Conservation (phyloP, 1,140 invertebrate genomes). For the Ips nitidus region DNA sequence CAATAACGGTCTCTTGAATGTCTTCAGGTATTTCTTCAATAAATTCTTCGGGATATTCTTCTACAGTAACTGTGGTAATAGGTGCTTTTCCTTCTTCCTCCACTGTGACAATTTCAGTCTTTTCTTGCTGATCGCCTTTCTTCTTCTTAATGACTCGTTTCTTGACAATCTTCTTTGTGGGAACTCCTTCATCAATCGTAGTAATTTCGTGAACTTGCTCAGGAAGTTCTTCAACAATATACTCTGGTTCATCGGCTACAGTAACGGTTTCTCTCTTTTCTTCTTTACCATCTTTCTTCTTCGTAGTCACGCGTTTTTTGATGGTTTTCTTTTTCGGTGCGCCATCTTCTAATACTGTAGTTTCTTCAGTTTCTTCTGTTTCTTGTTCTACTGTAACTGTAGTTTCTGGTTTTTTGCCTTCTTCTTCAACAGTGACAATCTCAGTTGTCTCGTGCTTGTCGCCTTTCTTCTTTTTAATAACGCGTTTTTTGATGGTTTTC, state of each 20-base stretch:
- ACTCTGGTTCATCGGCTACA: constrained; percentile 39
- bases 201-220: constrained; percentile 41
- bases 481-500: constrained; percentile 25
- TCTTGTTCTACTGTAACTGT: constrained; percentile 47
- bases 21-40: constrained; percentile 50
- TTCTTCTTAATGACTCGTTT: constrained; percentile 46
- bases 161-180: constrained; percentile 51
- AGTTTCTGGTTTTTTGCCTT: too few species aligned
- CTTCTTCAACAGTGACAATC: too few species aligned
- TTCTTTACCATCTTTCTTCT: constrained; percentile 46
- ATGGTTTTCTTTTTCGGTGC: constrained; percentile 44
- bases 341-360: constrained; percentile 42
- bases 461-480: constrained; percentile 42
- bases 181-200: constrained; percentile 43
- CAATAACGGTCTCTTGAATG: constrained; percentile 31
- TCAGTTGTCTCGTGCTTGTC: constrained; percentile 38
- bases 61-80: constrained; percentile 48
- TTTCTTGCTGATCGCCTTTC: constrained; percentile 36
- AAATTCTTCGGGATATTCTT: constrained; percentile 32
- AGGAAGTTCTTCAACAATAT: constrained; percentile 44
- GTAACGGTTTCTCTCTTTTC: constrained; percentile 42
- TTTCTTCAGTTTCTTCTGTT: constrained; percentile 41
- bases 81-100: constrained; percentile 52
- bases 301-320: constrained; percentile 48
- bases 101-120: constrained; percentile 41